Evolutionary conservation across 2,888 invertebrate genomes (phyloP), one percentile per base, ranked within the genome.

Genomic region (Trichogramma evanescens): DNA sequence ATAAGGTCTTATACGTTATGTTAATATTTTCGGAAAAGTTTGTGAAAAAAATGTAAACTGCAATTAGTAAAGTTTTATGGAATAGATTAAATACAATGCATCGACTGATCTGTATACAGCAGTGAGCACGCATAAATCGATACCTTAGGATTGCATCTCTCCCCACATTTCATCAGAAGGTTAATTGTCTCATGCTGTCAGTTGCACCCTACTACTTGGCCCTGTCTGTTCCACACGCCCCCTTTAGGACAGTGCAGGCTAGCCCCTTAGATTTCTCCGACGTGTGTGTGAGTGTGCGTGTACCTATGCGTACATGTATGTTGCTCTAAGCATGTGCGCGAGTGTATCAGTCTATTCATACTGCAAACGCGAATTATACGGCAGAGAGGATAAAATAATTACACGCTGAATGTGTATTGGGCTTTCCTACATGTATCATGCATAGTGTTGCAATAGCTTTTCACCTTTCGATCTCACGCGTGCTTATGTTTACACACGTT

Each of bases 151-250:
- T 44, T 65, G 63, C 66, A 65, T 68, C 67, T 72, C 71, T 75
- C 70, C 42, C 7, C 38, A 42, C 26, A 5, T 49, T 39, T 43
- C 38, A 75, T 75, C 72, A 73, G 74, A 74, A 75, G 73, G 73
- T 74, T 76, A 76, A 77, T 77, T 77, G 77, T 77, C 77, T 77
- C 74, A 70, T 68, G 73, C 77, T 77, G 77, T 77, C 77, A 77
- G 77, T 74, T 75, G 74, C 77, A 77, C 71, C 72, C 76, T 68
- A 73, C 74, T 68, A 74, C 76, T 76, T 73, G 72, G 70, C 65
- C 72, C 75, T 77, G 77, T 77, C 77, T 70, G 68, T 69, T 72
- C 70, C 77, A 77, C 71, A 73, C 75, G 71, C 72, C 70, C 72
- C 77, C 75, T 73, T 67, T 68, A 69, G 74, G 74, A 72, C 52